Conservation (phyloP, 2,888 invertebrate genomes). For the Trissonchulus sp. region DNA sequence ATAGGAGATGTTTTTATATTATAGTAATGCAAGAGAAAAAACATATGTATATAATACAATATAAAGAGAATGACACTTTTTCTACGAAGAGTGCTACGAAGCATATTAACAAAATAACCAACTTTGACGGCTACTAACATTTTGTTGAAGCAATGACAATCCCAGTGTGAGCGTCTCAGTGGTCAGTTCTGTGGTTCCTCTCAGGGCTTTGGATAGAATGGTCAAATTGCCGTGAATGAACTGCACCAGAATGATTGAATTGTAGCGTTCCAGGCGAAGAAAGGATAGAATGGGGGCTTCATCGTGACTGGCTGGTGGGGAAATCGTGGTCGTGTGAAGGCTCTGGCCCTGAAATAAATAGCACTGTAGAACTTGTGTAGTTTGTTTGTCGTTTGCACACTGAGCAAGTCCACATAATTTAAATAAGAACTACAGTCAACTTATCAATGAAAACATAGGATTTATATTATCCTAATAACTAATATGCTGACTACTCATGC, state of each 20-base stretch:
- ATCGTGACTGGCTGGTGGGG: constrained; percentile 44
- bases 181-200: constrained; percentile 60
- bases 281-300: constrained; percentile 61
- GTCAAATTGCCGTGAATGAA: constrained; percentile 62
- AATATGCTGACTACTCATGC: no score
- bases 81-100: not conserved
- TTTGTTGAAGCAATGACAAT: constrained; percentile 58
- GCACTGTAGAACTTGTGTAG: no score
- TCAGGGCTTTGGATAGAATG: constrained; percentile 61
- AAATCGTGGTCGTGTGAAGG: constrained; percentile 46
- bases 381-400: no score
- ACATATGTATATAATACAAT: not conserved
- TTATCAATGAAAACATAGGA: no score
- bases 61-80: not conserved
- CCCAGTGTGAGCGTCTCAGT: constrained; percentile 57
- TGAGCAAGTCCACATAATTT: no score
- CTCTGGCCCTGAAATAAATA: constrained; percentile 47
- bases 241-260: constrained; percentile 62
- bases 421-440: no score
- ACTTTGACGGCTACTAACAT: constrained; percentile 58
- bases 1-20: no score
- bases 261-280: constrained; percentile 62
- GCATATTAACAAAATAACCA: not conserved
- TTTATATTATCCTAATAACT: no score
- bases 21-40: no score